Base-by-base conservation (phyloP, 2,797 vertebrate species). In the Malurus splendens region DNA sequence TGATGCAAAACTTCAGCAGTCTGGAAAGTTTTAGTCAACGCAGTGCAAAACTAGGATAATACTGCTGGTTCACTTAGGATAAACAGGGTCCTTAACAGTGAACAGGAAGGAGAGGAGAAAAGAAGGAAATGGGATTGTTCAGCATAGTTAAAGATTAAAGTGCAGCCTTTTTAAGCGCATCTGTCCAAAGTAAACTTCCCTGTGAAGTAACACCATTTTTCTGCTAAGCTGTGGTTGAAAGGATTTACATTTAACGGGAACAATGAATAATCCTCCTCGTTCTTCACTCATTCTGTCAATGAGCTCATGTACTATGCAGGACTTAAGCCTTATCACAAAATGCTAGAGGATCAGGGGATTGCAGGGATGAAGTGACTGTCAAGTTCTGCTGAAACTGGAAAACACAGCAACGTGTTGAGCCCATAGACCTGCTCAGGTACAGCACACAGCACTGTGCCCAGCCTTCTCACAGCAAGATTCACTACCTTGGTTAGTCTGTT, bases 241-340 rank as follows among this genome's bases (percentile, higher is more conserved):
- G 59, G 59, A 87, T 89, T 94, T 90, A 56, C 45, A 28, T 83
- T 61, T 75, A 84, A 79, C 2, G 1, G 67, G 38, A 92, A 78
- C 38, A 86, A 90, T 60, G 70, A 76, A 86, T 87, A 93, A 86
- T 92, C 64, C 38, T 82, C 23, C 51, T 78, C 0, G 0, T 86
- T 82, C 87, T 78, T 93, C 82, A 79, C 45, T 73, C 67, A 86
- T 83, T 60, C 59, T 90, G 56, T 87, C 82, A 86, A 52, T 48
- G 70, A 90, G 71, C 56, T 86, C 48, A 75, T 76, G 60, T 70
- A 79, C 89, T 90, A 48, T 80, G 87, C 64, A 83, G 57, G 64
- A 82, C 27, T 81, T 72, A 54, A 55, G 22, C 48, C 41, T 90
- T 87, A 87, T 82, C 80, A 47, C 33, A 86, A 83, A 89, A 59